Conservation (phyloP, 2,888 invertebrate genomes). For the Chromoteleia sp. region DNA sequence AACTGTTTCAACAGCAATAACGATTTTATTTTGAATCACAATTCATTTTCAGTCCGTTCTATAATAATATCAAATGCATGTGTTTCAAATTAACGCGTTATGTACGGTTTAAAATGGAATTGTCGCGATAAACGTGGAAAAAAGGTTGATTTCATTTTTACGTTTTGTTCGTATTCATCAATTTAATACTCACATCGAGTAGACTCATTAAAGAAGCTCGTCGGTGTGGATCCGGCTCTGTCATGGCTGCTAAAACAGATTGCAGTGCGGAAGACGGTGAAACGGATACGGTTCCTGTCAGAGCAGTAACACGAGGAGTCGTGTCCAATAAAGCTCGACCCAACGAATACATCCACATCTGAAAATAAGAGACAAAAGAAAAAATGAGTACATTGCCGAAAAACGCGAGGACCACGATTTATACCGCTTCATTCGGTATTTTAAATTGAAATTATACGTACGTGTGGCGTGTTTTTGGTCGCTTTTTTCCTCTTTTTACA, state of each 20-base stretch:
- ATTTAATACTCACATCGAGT: slow-evolving; percentile 86
- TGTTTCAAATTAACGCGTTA: too few relatives aligned
- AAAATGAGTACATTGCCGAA: slow-evolving; percentile 24
- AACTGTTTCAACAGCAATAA: too few relatives aligned
- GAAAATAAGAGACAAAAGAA: slow-evolving; percentile 65
- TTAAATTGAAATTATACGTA: too few relatives aligned
- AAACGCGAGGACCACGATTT: neutral
- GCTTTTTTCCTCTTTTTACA: too few relatives aligned
- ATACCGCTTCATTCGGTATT: neutral
- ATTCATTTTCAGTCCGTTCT: too few relatives aligned
- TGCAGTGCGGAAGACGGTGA: slow-evolving; percentile 86
- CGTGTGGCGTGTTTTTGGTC: too few relatives aligned
- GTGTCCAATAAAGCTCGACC: slow-evolving; percentile 86
- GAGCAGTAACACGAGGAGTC: slow-evolving; percentile 83
- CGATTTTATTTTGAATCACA: too few relatives aligned
- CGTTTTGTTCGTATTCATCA: neutral
- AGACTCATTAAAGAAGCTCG: slow-evolving; percentile 87
- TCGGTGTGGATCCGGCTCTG: slow-evolving; percentile 85
- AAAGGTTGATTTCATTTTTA: neutral
- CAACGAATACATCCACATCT: slow-evolving; percentile 88
- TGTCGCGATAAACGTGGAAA: neutral
- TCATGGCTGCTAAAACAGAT: slow-evolving; percentile 86
- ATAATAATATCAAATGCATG: too few relatives aligned
- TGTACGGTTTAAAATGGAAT: too few relatives aligned
- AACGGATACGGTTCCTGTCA: slow-evolving; percentile 84